Evolutionary conservation across 1,140 invertebrate genomes (phyloP).

Genomic region (Meloidogyne exigua): DNA sequence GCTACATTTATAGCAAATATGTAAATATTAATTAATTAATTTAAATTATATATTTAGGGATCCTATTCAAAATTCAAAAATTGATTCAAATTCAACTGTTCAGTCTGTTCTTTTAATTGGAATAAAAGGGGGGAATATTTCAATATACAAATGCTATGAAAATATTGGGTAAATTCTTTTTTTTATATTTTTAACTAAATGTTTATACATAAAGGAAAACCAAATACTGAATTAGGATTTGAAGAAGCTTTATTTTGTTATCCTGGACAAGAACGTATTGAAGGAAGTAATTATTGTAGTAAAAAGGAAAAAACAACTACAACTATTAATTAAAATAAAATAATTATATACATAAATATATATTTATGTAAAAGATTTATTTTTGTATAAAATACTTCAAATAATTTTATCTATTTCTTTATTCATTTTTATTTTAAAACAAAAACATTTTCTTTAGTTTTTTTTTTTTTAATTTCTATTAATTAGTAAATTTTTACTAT

Average conservation of each 20-base stretch:
- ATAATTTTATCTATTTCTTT: no score
- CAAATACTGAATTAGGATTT: slow-evolving; percentile 47
- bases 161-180: slow-evolving; percentile 28
- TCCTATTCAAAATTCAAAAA: slow-evolving; percentile 58
- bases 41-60: slow-evolving; percentile 48
- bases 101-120: slow-evolving; percentile 60
- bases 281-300: background rate
- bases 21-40: slow-evolving; percentile 24
- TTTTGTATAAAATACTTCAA: no score
- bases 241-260: slow-evolving; percentile 64
- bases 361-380: no score
- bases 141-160: slow-evolving; percentile 59
- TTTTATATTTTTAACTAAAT: background rate
- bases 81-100: slow-evolving; percentile 62
- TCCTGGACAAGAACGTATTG: slow-evolving; percentile 47
- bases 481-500: no score
- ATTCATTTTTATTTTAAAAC: no score
- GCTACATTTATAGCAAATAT: slow-evolving; percentile 61
- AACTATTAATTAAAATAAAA: background rate
- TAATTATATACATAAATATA: no score
- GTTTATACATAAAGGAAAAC: slow-evolving; percentile 46
- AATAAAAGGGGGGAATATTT: slow-evolving; percentile 60
- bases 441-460: no score
- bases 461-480: no score
- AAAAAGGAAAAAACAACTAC: background rate